Evolutionary conservation across 2,888 invertebrate species (phyloP), one percentile per base, ranked within the genome.

Genomic region (Nomada ferruginata): DNA sequence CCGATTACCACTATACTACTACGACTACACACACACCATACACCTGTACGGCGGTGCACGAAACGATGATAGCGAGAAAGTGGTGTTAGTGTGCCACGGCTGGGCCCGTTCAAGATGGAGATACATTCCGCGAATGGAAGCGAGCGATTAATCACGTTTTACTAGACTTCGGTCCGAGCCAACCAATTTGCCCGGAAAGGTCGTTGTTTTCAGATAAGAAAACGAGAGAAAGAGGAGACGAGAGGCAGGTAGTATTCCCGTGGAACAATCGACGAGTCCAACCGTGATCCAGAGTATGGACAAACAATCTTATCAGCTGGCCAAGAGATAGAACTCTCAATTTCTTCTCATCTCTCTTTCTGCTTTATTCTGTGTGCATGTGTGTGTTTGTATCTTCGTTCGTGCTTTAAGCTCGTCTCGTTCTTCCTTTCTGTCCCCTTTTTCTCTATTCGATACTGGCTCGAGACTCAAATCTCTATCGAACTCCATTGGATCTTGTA

Each of bases 131-230:
- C 85, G 85, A 82, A 83, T 89, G 88, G 88, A 87, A 87, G 79
- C 83, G 77, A 81, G 81, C 91, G 90, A 92, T 92, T 92, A 92
- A 92, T 92, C 92, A 91, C 89, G 89, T 91, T 91, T 90, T 87
- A 88, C 83, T 85, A 83, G 88, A 80, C 83, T 85, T 63, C 82
- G 78, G 85, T 85, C 85, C 83, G 82, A 85, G 87, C 89, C 89
- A 88, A 88, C 91, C 91, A 92, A 92, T 92, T 92, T 91, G 86
- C 82, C 86, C 89, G 90, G 89, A 89, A 90, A 92, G 89, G 89
- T 90, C 90, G 89, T 92, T 91, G 91, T 92, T 91, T 90, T 84
- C 83, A 87, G 91, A 91, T 92, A 91, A 90, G 89, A 82, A 64
- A 71, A 82, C 59, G 70, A 75, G 80, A 77, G 81, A 78, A 63